Base-by-base conservation (phyloP, 2,113 vertebrate genomes). In the Mustela nigripes region DNA sequence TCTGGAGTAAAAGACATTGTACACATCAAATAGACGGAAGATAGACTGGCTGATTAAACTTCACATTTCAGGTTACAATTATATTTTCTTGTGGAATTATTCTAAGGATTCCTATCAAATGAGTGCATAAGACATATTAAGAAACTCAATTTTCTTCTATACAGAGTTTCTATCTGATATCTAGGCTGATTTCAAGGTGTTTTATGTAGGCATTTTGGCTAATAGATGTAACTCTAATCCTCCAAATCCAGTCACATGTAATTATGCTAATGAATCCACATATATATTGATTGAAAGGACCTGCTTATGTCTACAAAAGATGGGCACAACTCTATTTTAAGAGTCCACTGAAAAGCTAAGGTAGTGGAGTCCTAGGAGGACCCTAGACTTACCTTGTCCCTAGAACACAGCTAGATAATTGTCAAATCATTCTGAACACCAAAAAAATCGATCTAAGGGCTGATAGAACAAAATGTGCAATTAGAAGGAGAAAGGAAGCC, bases 21-120 rank as follows among this genome's bases (percentile, higher is more conserved):
- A 1, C 45, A 65, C 11, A 76, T 48, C 7, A 88, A 81, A 45
- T 33, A 95, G 11, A 22, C 36, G 87, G 53, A 90, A n/a, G 42
- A 89, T 9, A 89, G 48, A 87, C 10, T 73, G 19, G 16, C 14
- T 39, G 71, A 63, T 11, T 62, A 31, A 63, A 50, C 58, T 83
- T 83, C 31, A 67, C 21, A 36, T 48, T 73, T 71, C 78, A 91
- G 26, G 45, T 24, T 60, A 26, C 22, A 53, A 21, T 62, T 97
- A 78, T 85, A 83, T 85, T 89, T 93, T 96, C 65, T 78, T 74
- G 5, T 89, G 14, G 31, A 95, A 93, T 86, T 92, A 87, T 45
- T 93, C 16, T 87, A 87, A 94, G 19, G 1, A 81, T 89, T 89
- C 93, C 21, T 95, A 36, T 42, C 15, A 53, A 60, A 7, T 85